Conservation (phyloP, 1,140 invertebrate genomes). For the Drosophila auraria region DNA sequence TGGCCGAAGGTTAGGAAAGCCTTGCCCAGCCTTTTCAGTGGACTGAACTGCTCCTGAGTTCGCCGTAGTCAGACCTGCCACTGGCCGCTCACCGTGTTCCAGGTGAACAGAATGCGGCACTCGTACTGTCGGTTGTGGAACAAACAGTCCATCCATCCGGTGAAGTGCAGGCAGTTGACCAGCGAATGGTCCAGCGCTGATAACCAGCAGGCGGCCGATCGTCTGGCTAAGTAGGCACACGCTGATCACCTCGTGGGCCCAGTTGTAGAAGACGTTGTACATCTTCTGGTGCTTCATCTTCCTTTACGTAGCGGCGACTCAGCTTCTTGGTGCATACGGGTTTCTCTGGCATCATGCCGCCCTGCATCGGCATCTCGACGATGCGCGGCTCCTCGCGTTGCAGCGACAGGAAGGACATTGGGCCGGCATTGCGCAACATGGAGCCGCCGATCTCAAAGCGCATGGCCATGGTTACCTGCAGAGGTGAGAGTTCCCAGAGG, state of each 20-base stretch:
- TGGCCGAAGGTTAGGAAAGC: conserved; percentile 58
- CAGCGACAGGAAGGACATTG: conserved; percentile 77
- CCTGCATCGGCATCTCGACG: conserved; percentile 76
- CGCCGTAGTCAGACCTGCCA: conserved; percentile 89
- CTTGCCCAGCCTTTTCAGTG: conserved; percentile 58
- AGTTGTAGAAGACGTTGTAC: conserved; percentile 92
- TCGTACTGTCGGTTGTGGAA: conserved; percentile 88
- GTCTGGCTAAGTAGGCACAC: conserved; percentile 87
- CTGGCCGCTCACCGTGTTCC: conserved; percentile 88
- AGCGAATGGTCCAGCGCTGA: conserved; percentile 86
- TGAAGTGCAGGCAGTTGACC: conserved; percentile 83
- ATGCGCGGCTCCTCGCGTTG: conserved; percentile 74
- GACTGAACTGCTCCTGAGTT: conserved; percentile 86
- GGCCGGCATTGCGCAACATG: conserved; percentile 72
- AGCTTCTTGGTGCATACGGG: conserved; percentile 82
- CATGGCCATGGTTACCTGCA: conserved; percentile 79
- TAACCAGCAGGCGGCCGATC: conserved; percentile 86
- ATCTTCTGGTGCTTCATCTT: conserved; percentile 88
- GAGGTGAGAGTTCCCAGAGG: conserved; percentile 74
- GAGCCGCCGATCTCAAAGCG: conserved; percentile 77
- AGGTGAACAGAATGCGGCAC: conserved; percentile 89
- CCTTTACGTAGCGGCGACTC: conserved; percentile 78
- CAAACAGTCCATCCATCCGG: conserved; percentile 82
- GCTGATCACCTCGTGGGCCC: conserved; percentile 92
- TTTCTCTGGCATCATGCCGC: conserved; percentile 69